These are phyloP conservation scores for Belgica antarctica DNA, from an alignment of 2,888 invertebrate species.

Conservation along the genomic window DNA sequence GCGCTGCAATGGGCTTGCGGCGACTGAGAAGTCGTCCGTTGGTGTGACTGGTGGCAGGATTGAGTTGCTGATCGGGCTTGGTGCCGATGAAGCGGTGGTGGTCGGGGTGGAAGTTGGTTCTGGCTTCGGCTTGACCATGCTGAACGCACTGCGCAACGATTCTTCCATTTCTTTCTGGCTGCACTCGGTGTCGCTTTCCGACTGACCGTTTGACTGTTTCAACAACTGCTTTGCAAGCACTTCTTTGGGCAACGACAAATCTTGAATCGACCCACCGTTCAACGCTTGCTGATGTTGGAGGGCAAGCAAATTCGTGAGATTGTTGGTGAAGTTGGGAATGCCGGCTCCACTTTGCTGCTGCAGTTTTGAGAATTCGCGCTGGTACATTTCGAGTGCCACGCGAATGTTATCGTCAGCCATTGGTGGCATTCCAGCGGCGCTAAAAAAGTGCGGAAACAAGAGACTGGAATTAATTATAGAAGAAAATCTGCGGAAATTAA, in stretches of 20 bases:
- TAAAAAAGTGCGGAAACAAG: slow-evolving; percentile 83
- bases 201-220: slow-evolving; percentile 47
- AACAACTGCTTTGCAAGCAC: background rate
- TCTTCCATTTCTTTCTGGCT: slow-evolving; percentile 60
- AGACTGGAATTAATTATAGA: slow-evolving; percentile 59
- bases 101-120: slow-evolving; percentile 71
- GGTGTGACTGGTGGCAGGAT: slow-evolving; percentile 83
- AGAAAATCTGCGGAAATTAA: slow-evolving; percentile 48
- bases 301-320: slow-evolving; percentile 67
- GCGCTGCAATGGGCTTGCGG: slow-evolving; percentile 90
- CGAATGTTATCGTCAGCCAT: slow-evolving; percentile 76
- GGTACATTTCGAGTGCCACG: slow-evolving; percentile 86
- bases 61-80: slow-evolving; percentile 80
- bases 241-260: slow-evolving; percentile 80
- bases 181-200: slow-evolving; percentile 55
- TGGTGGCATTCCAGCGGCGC: slow-evolving; percentile 53
- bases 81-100: slow-evolving; percentile 73
- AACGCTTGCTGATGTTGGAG: slow-evolving; percentile 74
- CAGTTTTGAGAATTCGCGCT: slow-evolving; percentile 87
- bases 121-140: slow-evolving; percentile 79
- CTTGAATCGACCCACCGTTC: slow-evolving; percentile 68
- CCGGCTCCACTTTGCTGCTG: slow-evolving; percentile 59
- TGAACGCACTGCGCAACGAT: slow-evolving; percentile 79
- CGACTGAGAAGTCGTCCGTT: slow-evolving; percentile 77
- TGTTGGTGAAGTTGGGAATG: slow-evolving; percentile 58